Conservation (phyloP, 1,140 invertebrate genomes). For the Halyomorpha halys region DNA sequence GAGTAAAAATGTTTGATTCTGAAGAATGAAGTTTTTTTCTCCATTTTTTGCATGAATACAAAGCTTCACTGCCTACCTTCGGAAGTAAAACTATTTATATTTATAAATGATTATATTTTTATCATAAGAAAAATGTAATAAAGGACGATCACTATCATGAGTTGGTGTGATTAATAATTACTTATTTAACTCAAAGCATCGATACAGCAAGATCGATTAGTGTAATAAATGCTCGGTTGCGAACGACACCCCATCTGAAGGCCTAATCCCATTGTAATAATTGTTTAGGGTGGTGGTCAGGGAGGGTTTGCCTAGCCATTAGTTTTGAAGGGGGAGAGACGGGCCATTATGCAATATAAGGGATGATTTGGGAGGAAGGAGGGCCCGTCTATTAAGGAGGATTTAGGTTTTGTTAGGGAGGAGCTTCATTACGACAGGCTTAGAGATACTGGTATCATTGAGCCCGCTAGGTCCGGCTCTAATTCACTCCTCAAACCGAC, state of each 20-base stretch:
- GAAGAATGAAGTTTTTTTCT: no score
- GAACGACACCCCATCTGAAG: not conserved
- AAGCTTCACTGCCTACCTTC: no score
- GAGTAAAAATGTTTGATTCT: no score
- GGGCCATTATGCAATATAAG: slow-evolving; percentile 25
- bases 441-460: slow-evolving; percentile 11
- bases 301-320: slow-evolving; percentile 23
- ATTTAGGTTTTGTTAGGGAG: slow-evolving; percentile 15
- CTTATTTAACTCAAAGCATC: no score
- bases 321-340: slow-evolving; percentile 12
- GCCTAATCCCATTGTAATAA: slow-evolving; percentile 6
- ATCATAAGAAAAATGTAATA: no score
- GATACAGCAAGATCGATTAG: no score
- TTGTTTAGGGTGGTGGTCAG: slow-evolving; percentile 1
- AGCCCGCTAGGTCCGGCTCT: not conserved
- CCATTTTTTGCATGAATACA: no score
- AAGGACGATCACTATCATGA: no score
- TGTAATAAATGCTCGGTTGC: no score
- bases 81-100: no score
- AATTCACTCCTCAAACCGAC: slow-evolving; percentile 12
- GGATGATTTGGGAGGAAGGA: slow-evolving; percentile 22
- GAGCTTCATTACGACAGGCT: slow-evolving; percentile 23
- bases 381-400: slow-evolving; percentile 20
- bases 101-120: no score
- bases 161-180: no score